A percentile compares a stretch with the other conserved stretches of the same genome.
Conservation (phyloP, 2,797 vertebrate species). For the Trachops cirrhosus region DNA sequence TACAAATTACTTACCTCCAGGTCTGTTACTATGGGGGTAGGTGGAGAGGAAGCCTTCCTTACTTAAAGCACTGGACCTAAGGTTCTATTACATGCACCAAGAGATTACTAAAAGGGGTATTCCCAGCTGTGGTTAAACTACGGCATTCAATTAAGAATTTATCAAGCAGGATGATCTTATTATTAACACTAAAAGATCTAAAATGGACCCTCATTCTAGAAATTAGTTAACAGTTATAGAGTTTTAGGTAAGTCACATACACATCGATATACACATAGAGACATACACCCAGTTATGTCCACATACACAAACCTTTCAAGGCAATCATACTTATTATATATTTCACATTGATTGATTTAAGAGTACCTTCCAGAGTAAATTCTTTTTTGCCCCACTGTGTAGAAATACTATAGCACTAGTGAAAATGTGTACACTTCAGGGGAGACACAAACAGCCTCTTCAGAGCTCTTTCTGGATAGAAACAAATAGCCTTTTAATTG, state of each 20-base stretch:
- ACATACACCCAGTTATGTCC: background rate
- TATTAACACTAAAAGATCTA: background rate
- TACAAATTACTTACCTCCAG: background rate
- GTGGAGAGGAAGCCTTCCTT: background rate
- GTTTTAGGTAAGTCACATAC: background rate
- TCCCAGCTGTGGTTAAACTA: background rate
- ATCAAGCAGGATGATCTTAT: background rate
- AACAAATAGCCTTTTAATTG: background rate
- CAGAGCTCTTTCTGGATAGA: background rate
- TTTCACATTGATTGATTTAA: background rate
- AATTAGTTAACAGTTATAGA: background rate
- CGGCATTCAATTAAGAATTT: background rate
- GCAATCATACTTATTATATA: background rate
- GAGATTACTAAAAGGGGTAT: background rate
- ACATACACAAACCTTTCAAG: background rate
- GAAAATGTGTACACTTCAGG: background rate
- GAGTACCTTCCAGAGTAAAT: background rate
- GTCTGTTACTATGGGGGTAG: background rate
- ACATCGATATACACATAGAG: background rate
- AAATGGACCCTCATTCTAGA: background rate
- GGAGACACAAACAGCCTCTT: background rate
- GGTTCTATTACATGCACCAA: background rate
- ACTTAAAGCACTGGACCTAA: background rate
- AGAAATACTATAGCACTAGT: background rate
- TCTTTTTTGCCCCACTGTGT: background rate